Percentiles rank a stretch among this genome's conserved stretches.
These are phyloP conservation scores for Cryptoprocta ferox DNA, from an alignment of 2,797 vertebrate species.

Conservation along the genomic window DNA sequence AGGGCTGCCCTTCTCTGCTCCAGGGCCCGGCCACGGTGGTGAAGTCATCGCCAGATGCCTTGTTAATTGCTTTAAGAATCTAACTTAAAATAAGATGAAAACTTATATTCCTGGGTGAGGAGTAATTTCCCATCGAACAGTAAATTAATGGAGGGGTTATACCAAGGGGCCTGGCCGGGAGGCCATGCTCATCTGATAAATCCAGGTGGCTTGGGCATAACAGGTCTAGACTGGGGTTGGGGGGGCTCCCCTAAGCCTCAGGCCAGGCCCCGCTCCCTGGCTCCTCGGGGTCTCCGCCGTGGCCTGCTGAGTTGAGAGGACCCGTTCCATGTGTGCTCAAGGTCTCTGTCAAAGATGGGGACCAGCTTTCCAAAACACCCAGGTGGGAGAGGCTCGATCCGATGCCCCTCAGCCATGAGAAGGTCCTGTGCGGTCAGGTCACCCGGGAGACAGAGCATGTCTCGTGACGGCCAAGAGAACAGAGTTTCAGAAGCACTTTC, in stretches of 20 bases:
- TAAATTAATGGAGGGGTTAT: constrained; percentile 73
- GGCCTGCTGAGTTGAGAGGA: neutral
- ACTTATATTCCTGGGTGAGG: constrained; percentile 79
- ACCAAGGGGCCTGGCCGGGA: constrained; percentile 43
- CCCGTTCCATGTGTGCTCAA: fast-evolving
- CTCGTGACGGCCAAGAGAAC: fast-evolving
- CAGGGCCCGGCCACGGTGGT: neutral
- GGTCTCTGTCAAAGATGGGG: neutral
- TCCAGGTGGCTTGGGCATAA: neutral
- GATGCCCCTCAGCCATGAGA: neutral
- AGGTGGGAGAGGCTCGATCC: neutral
- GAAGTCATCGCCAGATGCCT: constrained; percentile 83
- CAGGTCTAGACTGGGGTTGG: neutral
- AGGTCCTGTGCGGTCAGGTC: neutral
- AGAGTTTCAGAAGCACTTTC: neutral
- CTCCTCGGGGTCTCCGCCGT: neutral
- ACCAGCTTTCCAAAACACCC: neutral
- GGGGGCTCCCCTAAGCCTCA: neutral
- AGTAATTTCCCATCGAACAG: constrained; percentile 79
- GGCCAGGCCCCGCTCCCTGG: neutral
- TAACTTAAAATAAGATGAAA: constrained; percentile 83
- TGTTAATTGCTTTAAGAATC: constrained; percentile 83
- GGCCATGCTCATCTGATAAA: constrained; percentile 42
- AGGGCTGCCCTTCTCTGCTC: constrained; percentile 26
- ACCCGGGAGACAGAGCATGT: neutral